Percentiles rank a stretch among this genome's conserved stretches.
These are phyloP conservation scores for Pseudanteris insignis DNA, from an alignment of 2,888 invertebrate genomes.

Conservation along the genomic window DNA sequence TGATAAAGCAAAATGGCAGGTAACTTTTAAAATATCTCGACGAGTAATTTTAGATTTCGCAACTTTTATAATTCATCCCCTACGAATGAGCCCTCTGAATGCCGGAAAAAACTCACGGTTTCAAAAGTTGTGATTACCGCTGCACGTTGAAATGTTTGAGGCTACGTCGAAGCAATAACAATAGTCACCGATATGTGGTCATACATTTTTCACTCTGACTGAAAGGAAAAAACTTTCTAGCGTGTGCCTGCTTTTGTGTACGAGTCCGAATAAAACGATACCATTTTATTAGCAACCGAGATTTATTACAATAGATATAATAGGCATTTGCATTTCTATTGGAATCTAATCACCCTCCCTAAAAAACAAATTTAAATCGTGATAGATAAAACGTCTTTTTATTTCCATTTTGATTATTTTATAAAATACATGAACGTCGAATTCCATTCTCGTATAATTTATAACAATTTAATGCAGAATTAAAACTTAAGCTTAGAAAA, in stretches of 20 bases:
- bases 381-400: too few relatives aligned
- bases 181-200: constrained; percentile 25
- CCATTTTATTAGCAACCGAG: constrained; percentile 26
- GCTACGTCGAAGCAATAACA: constrained; percentile 34
- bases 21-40: constrained; percentile 35
- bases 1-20: constrained; percentile 24
- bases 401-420: too few relatives aligned
- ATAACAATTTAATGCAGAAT: too few relatives aligned
- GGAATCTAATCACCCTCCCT: too few relatives aligned
- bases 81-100: constrained; percentile 11
- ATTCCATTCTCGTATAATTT: too few relatives aligned
- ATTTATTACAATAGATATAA: too few relatives aligned
- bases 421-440: too few relatives aligned
- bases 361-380: too few relatives aligned
- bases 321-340: too few relatives aligned
- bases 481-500: too few relatives aligned
- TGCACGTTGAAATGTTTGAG: constrained; percentile 32
- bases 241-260: constrained; percentile 16
- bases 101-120: constrained; percentile 13
- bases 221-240: constrained; percentile 34
- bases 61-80: constrained; percentile 36
- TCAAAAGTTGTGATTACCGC: constrained; percentile 33
- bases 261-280: constrained; percentile 29
- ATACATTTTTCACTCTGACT: constrained; percentile 27
- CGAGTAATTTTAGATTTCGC: constrained; percentile 30